These are phyloP conservation scores for Brassicogethes aeneus DNA, from an alignment of 2,888 invertebrate species.

Conservation along the genomic window DNA sequence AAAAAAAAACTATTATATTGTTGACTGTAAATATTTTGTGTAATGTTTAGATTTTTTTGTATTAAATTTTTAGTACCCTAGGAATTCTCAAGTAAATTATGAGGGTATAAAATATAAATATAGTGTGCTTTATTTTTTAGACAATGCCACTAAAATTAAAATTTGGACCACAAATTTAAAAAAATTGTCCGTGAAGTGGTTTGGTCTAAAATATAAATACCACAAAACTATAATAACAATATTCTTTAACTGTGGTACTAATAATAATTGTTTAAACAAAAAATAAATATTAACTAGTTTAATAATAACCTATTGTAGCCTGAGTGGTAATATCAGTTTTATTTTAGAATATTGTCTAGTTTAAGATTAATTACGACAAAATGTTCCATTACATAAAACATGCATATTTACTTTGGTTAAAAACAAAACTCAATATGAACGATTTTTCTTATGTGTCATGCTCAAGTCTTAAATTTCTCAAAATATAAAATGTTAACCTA, in stretches of 20 bases:
- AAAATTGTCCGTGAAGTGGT: too few relatives aligned
- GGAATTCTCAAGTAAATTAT: not conserved
- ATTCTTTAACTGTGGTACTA: conserved; percentile 18
- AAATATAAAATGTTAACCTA: too few relatives aligned
- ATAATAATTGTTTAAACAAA: conserved; percentile 13
- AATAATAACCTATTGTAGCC: not conserved
- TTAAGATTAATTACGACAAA: too few relatives aligned
- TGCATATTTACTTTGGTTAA: not conserved
- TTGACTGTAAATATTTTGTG: too few relatives aligned
- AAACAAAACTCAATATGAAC: not conserved
- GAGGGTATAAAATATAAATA: not conserved
- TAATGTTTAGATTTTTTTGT: conserved; percentile 10
- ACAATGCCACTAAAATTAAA: too few relatives aligned
- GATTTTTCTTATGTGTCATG: not conserved
- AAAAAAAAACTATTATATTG: conserved; percentile 7
- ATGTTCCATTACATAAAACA: not conserved
- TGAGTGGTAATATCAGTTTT: not conserved
- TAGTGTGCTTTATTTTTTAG: too few relatives aligned
- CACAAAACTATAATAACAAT: conserved; percentile 1
- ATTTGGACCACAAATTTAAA: too few relatives aligned
- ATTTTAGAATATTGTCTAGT: not conserved
- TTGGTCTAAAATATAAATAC: too few relatives aligned
- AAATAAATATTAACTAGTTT: too few relatives aligned
- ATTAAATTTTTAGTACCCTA: conserved; percentile 5
- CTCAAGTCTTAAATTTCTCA: not conserved